Evolutionary conservation across 2,888 invertebrate genomes (phyloP).

Genomic region (Leptinotarsa juncta): DNA sequence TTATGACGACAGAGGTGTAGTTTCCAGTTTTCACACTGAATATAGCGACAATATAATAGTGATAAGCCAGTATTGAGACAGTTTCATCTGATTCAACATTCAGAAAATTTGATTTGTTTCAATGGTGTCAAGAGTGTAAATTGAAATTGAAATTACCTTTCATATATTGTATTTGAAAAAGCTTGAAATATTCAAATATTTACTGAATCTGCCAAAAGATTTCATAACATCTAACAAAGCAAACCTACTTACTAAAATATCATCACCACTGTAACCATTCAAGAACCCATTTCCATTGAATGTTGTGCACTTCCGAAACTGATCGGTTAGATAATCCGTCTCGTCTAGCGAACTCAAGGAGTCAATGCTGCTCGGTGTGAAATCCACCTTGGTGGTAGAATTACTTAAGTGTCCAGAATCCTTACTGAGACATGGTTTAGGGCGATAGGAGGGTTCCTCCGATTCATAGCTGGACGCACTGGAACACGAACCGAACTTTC

Average conservation of each 20-base stretch:
- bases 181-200: background rate
- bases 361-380: slow-evolving; percentile 63
- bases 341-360: slow-evolving; percentile 65
- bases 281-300: slow-evolving; percentile 47
- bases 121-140: no score
- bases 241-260: slow-evolving; percentile 48
- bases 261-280: slow-evolving; percentile 51
- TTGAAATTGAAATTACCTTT: no score
- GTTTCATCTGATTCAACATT: no score
- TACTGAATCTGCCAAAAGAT: background rate
- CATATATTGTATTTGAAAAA: background rate
- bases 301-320: slow-evolving; percentile 60
- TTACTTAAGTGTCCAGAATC: slow-evolving; percentile 64
- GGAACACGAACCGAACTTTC: slow-evolving; percentile 63
- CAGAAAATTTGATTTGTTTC: no score
- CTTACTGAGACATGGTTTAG: slow-evolving; percentile 59
- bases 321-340: slow-evolving; percentile 62
- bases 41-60: no score
- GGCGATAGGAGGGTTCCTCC: slow-evolving; percentile 52
- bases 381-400: slow-evolving; percentile 62
- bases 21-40: no score
- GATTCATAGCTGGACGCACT: slow-evolving; percentile 65
- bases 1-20: no score
- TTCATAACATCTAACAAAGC: background rate
- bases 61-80: no score